A percentile compares a stretch with the other conserved stretches of the same genome.
These are phyloP conservation scores for Bombus terrestris DNA, from an alignment of 1,140 invertebrate genomes.

Conservation along the genomic window DNA sequence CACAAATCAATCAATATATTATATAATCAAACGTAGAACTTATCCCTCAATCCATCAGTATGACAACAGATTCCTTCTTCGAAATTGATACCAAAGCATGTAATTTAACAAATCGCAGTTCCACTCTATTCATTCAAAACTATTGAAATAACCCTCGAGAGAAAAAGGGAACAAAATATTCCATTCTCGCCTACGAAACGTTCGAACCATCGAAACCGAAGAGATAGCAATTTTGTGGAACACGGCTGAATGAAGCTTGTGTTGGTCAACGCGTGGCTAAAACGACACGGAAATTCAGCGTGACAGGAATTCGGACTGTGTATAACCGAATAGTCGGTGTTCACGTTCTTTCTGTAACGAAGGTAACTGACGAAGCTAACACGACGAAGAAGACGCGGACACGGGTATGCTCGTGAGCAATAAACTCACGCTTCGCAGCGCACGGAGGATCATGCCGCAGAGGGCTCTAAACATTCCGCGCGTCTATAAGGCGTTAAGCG, in stretches of 20 bases:
- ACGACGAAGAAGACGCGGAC: constrained; percentile 18
- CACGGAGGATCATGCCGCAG: constrained; percentile 51
- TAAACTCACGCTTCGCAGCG: constrained; percentile 59
- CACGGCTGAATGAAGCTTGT: not conserved
- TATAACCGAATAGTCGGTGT: constrained; percentile 33
- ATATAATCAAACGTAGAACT: too few relatives aligned
- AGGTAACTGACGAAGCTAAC: constrained; percentile 28
- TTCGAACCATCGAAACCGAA: not conserved
- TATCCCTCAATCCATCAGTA: too few relatives aligned
- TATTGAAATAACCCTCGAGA: too few relatives aligned
- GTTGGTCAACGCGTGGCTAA: too few relatives aligned
- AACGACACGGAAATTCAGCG: not conserved
- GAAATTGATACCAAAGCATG: too few relatives aligned
- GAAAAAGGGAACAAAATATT: not conserved
- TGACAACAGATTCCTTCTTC: not conserved
- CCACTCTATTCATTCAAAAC: not conserved
- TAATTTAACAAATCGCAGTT: not conserved
- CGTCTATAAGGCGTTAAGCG: constrained; percentile 66
- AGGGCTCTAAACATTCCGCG: constrained; percentile 63
- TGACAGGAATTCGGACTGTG: constrained; percentile 10
- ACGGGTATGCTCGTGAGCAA: constrained; percentile 54
- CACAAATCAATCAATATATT: too few relatives aligned
- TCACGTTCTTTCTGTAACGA: constrained; percentile 25
- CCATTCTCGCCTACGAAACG: not conserved
- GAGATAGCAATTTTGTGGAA: constrained; percentile 15